Evolutionary conservation across 2,888 invertebrate species (phyloP).

Genomic region (Epiblema foenella): DNA sequence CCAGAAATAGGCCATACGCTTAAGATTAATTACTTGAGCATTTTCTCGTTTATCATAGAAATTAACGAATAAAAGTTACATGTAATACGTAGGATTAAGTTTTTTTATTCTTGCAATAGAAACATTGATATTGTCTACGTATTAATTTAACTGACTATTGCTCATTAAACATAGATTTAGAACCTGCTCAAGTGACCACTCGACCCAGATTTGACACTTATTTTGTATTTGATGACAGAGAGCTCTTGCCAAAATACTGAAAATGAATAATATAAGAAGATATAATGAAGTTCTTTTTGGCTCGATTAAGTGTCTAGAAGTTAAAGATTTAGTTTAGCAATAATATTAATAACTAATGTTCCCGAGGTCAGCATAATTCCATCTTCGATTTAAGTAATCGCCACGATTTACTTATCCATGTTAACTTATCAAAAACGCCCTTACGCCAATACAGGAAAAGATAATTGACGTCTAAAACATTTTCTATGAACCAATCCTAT

Average conservation of each 20-base stretch:
- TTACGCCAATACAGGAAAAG: slow-evolving; percentile 35
- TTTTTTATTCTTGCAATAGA: slow-evolving; percentile 9
- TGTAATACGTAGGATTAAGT: background rate
- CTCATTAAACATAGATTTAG: slow-evolving; percentile 27
- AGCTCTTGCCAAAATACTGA: slow-evolving; percentile 32
- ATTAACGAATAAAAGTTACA: slow-evolving; percentile 10
- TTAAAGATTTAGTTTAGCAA: background rate
- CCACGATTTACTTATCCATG: background rate
- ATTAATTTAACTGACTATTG: slow-evolving; percentile 26
- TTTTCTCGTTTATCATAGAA: slow-evolving; percentile 13
- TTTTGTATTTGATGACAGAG: background rate
- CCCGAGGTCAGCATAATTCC: background rate
- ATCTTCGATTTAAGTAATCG: slow-evolving; percentile 2
- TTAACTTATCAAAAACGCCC: slow-evolving; percentile 16
- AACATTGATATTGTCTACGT: slow-evolving; percentile 2
- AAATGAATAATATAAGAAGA: slow-evolving; percentile 2
- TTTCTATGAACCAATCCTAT: slow-evolving; percentile 21
- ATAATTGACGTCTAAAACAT: slow-evolving; percentile 12
- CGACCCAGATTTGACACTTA: slow-evolving; percentile 4
- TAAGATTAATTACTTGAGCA: slow-evolving; percentile 31
- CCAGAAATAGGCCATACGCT: slow-evolving; percentile 37
- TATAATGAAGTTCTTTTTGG: slow-evolving; percentile 46
- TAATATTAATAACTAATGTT: background rate
- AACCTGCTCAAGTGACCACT: slow-evolving; percentile 15
- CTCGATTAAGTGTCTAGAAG: slow-evolving; percentile 45